Base-by-base conservation (phyloP, 2,113 vertebrate genomes). In the Carassius gibelio region DNA sequence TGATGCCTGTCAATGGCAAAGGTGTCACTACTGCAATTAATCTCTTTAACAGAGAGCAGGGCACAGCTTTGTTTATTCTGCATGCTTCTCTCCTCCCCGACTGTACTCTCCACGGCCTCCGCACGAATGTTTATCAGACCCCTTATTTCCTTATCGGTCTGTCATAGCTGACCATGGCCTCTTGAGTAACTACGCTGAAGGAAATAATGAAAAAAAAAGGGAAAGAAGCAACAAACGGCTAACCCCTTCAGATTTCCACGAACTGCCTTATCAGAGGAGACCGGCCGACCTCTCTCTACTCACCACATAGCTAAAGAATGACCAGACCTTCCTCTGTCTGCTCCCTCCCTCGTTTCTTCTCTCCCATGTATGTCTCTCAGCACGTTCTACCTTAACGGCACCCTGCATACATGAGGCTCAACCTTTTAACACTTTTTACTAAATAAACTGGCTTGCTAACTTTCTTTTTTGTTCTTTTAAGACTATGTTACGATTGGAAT, bases 21-120 rank as follows among this genome's bases (percentile, higher is more conserved):
- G 86, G 88, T 89, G 88, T 89, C 87, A 85, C 66, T 38, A 81
- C 85, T 81, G 86, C 87, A 89, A 88, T 89, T 86, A 88, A 89
- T 89, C 88, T 89, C 68, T 88, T 88, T 86, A 88, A 88, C 79
- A 82, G 84, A 82, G 78, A 75, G 74, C 88, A 88, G 82, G 78
- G 82, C 42, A 66, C 75, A 81, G 82, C 88, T 85, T 89, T 89
- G 87, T 88, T 89, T 89, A 86, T 88, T 79, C 79, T 76, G 48
- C 85, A 62, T 57, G 26, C 61, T 78, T 76, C 79, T 86, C 72
- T 84, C 84, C 84, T 82, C 61, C 77, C 52, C 61, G 87, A 59
- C 77, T 83, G 69, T 75, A 50, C 84, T 71, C 86, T 79, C 50
- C 34, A 26, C 52, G 86, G 83, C 84, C 84, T 34, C 59, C 45